Evolutionary conservation across 2,113 vertebrate species (phyloP), one percentile per base, ranked within the genome.

Genomic region (Echinops telfairi): DNA sequence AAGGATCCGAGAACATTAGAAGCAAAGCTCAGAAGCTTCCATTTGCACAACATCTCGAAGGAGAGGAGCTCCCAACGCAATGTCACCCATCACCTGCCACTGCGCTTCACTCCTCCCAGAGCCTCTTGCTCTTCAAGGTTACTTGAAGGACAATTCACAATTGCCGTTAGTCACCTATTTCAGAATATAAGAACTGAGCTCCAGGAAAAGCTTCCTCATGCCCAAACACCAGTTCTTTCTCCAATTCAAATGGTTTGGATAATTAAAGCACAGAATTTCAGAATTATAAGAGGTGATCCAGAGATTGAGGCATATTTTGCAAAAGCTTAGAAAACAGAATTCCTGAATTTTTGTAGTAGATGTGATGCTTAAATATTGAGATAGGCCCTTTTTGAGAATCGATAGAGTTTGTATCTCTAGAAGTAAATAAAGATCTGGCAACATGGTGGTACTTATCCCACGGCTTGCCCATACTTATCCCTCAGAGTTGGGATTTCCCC

Each of bases 191-290:
- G 82, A 90, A 88, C 33, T 0, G 5, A 40, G 71, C 76, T 90
- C 95, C 95, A 96, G 96, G 97, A 97, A 97, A 97, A 94, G 95
- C 93, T 96, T 95, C 92, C 88, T 96, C 95, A 95, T 88, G 84
- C 47, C 92, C 88, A 91, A 95, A 94, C 60, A 90, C 68, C 73
- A 89, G 19, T 75, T 95, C 83, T 95, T 94, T 47, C 88, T 95
- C 92, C 92, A 90, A 84, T 84, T 90, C 86, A 96, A 91, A 95
- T 36, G 83, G 94, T 91, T 96, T 87, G 84, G 89, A 84, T 94
- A 93, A 93, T 93, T 96, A 93, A 94, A 96, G 94, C 90, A 92
- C 94, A 95, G 90, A 33, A 89, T 95, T 96, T 96, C 93, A 90
- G 92, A 86, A 77, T 84, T 95, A 92, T 92, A 96, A 92, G 71